Conservation (phyloP, 2,797 vertebrate species). For the Crenichthys baileyi region DNA sequence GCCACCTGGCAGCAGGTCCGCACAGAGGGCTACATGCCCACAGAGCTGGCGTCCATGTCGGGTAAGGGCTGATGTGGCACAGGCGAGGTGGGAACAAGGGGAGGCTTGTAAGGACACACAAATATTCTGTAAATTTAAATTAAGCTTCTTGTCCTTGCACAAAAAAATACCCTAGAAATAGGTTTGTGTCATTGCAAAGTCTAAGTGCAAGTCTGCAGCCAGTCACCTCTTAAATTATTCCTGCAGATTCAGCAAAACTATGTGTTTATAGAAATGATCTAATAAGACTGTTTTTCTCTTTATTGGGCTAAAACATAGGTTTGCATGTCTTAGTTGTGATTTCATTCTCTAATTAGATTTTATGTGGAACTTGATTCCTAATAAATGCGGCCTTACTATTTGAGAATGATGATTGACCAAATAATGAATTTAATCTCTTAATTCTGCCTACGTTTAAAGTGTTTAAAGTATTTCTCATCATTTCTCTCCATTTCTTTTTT, state of each 20-base stretch:
- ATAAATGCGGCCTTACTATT: not conserved
- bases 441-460: not conserved
- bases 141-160: not conserved
- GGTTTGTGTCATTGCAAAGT: not conserved
- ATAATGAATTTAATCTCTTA: not conserved
- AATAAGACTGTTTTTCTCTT: not conserved
- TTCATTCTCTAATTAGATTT: not conserved
- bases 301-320: not conserved
- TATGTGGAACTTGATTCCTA: not conserved
- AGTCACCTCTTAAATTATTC: not conserved
- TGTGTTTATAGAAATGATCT: too few species aligned
- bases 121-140: not conserved
- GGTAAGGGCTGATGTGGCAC: conserved; percentile 64
- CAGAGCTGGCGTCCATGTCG: conserved; percentile 93
- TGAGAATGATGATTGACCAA: not conserved
- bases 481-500: not conserved
- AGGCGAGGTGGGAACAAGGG: not conserved
- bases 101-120: not conserved
- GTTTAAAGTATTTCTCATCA: not conserved
- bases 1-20: conserved; percentile 94
- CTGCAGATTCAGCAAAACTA: not conserved
- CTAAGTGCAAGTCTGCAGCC: not conserved
- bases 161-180: not conserved
- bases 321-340: not conserved
- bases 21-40: conserved; percentile 94